Evolutionary conservation across 1,140 invertebrate species (phyloP), one percentile per base, ranked within the genome.

Genomic region (Araneus ventricosus): DNA sequence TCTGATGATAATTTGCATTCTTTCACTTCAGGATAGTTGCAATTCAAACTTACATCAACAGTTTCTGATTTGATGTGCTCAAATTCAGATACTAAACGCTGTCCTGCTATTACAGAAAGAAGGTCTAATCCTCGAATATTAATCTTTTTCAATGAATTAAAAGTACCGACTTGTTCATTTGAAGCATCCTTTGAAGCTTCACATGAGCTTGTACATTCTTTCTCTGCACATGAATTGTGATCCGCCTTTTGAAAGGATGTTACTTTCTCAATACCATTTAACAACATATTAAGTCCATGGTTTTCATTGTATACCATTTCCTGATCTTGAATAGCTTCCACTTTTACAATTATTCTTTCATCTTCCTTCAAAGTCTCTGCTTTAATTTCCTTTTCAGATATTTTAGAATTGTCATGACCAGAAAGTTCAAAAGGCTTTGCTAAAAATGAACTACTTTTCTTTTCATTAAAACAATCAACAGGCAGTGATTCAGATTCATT

Each of bases 31-130:
- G 92, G 92, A 82, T 93, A 93, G 30, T 93, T 93, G 10, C 80
- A 93, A 4, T 30, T 88, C 24, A 93, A n/a, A 61, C 6, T 27
- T 41, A 30, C 17, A 17, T 93, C 52, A 45, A 67, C 70, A 34
- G 39, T 4, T 41, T 67, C 70, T 20, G 20, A 75, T 14, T 93
- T 93, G n/a, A 75, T 37, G n/a, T 57, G 20, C 22, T 92, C 84
- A 84, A 93, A 93, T 67, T 93, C 92, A 34, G 86, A 61, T 37
- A 89, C 79, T 17, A 93, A 89, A 17, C 87, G 86, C 27, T 93
- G 45, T 0, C 57, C 92, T 57, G 87, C 92, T 39, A 93, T 88
- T 17, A 41, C 67, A 41, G 86, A 93, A 10, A 93, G 63, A n/a
- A 93, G 61, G 41, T 93, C 87, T 34, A 93, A 61, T 17, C 92